Conservation (phyloP, 2,797 vertebrate genomes). For the Spondyliosoma cantharus region DNA sequence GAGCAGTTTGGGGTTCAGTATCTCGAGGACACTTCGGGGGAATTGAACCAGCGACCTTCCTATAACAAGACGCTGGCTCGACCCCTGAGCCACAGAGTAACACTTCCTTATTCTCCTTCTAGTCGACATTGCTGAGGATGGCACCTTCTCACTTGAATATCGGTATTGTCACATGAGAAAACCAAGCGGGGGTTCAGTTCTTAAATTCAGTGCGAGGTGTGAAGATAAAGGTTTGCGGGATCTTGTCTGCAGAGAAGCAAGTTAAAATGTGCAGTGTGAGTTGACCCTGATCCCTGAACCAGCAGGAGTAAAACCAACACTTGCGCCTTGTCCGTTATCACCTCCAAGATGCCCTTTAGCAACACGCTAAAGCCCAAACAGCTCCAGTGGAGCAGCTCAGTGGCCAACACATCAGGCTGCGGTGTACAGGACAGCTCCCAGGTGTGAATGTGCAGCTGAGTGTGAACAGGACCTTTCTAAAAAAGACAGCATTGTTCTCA, state of each 20-base stretch:
- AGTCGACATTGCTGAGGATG: neutral
- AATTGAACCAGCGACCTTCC: no score
- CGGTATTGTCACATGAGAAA: no score
- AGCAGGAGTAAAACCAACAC: neutral
- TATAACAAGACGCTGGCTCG: no score
- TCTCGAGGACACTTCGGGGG: no score
- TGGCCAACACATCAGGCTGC: neutral
- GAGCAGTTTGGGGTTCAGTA: no score
- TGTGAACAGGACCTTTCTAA: neutral
- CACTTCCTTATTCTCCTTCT: neutral
- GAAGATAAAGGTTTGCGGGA: no score
- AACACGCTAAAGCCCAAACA: neutral
- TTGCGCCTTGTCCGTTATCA: neutral
- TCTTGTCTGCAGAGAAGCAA: no score
- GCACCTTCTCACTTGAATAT: neutral
- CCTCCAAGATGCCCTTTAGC: neutral
- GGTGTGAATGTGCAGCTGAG: neutral
- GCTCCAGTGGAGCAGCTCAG: neutral
- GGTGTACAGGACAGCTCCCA: neutral
- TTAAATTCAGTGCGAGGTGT: no score
- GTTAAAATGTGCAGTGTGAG: no score
- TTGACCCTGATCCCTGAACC: neutral
- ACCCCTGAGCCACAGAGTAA: neutral
- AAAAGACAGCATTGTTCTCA: neutral
- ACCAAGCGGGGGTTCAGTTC: no score